Conservation (phyloP, 2,888 invertebrate species). For the Troides oblongomaculatus region DNA sequence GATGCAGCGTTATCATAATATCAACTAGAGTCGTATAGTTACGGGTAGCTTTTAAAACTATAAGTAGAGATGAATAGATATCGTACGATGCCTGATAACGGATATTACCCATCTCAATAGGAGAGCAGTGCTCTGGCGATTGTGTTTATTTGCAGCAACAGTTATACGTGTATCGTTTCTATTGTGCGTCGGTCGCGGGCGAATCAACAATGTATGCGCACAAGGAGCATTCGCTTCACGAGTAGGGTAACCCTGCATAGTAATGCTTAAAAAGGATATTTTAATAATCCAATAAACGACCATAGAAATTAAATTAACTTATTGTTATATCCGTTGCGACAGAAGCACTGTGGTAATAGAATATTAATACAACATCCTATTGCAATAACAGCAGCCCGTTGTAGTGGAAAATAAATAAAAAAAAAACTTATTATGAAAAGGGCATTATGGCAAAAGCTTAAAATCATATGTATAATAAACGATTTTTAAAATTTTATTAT, state of each 20-base stretch:
- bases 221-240: conserved; percentile 14
- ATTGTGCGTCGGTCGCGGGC: conserved; percentile 27
- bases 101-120: conserved; percentile 25
- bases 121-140: conserved; percentile 16
- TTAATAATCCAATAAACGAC: not conserved
- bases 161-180: conserved; percentile 22
- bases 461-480: no score
- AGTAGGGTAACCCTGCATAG: conserved; percentile 1
- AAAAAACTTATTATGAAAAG: no score
- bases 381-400: no score
- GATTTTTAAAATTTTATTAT: no score
- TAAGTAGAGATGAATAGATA: conserved; percentile 14
- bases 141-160: conserved; percentile 24
- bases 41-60: no score
- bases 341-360: no score
- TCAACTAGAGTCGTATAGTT: no score
- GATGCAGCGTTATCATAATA: no score
- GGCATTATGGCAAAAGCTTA: no score
- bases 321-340: not conserved
- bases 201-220: conserved; percentile 28
- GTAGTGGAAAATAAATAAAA: no score
- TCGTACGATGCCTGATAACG: conserved; percentile 19
- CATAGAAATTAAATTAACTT: not conserved
- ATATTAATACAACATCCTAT: no score
- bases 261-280: not conserved